Conservation (phyloP, 2,797 vertebrate genomes). For the Moxostoma hubbsi region DNA sequence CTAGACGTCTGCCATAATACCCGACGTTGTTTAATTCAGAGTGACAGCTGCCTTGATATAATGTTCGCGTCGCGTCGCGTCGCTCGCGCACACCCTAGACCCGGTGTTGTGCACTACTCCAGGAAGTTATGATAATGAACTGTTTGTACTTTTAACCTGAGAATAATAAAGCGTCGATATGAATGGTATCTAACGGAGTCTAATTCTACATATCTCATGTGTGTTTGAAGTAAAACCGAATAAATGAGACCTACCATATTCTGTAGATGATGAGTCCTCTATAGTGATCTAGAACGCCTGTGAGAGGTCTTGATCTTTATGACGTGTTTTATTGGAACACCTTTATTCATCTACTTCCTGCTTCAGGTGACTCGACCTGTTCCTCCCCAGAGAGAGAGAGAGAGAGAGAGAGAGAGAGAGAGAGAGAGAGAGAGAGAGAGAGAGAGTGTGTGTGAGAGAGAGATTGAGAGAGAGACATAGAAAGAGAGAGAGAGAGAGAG, state of each 20-base stretch:
- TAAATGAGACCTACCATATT: background rate
- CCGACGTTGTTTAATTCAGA: background rate
- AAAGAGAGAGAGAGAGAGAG: too few species aligned
- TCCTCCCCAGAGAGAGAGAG: background rate
- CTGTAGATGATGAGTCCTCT: background rate
- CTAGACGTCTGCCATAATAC: too few species aligned
- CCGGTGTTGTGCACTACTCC: background rate
- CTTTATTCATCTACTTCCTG: conserved; percentile 17
- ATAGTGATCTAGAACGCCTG: background rate
- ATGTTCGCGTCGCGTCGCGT: background rate
- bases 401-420: background rate
- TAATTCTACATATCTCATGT: background rate
- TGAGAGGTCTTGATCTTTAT: background rate
- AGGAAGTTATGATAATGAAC: background rate
- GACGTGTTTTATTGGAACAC: conserved; percentile 17
- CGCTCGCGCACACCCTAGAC: too few species aligned
- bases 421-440: too few species aligned
- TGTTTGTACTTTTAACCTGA: background rate
- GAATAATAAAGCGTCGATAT: background rate
- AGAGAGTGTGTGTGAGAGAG: too few species aligned
- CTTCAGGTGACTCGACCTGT: conserved; percentile 29
- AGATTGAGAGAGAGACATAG: too few species aligned
- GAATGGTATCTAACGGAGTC: background rate
- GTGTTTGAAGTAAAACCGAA: background rate
- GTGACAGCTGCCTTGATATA: too few species aligned